Evolutionary conservation across 2,888 invertebrate genomes (phyloP), one percentile per base, ranked within the genome.

Genomic region (Patella pellucida): DNA sequence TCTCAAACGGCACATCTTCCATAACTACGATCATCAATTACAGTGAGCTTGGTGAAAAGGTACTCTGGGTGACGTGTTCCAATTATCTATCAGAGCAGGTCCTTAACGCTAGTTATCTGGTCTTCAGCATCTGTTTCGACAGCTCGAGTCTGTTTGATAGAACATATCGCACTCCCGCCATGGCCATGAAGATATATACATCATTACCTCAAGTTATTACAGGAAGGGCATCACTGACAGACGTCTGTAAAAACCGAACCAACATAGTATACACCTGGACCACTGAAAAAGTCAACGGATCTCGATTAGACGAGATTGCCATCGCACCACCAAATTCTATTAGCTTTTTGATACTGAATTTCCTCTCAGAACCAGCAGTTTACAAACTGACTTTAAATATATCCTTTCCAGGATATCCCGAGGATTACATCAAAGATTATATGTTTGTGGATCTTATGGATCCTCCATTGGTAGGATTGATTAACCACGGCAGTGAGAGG

Each of bases 61-160:
- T 23, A 19, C 62, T 62, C 62, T 14, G 19, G 62, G 74, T 74
- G 9, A 70, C 62, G n/a, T 74, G 74, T 51, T 71, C 70, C 2
- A 74, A 74, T 67, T 27, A 15, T 23, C 70, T 74, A 14, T 62
- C 74, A 14, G 19, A 27, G 3, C 70, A 74, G 52, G 31, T 12
- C 2, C 27, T 74, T 12, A 69, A 69, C 31, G 74, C 71, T 19
- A 62, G 27, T 3, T 70, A 70, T 23, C 52, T 70, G 51, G 71
- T 74, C 67, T 70, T 69, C 19, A 74, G 74, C 51, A 70, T 70
- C 27, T 74, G 74, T 54, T 74, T 74, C 23, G 27, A 71, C n/a
- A 52, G 70, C 14, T 62, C 70, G 15, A 54, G 56, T 50, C 62
- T 74, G 54, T 74, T 74, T 52, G 74, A 74, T 62, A 19, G 62